Percentiles rank a stretch among this genome's conserved stretches.
Conservation (phyloP, 2,113 vertebrate genomes). For the Okapia johnstoni region DNA sequence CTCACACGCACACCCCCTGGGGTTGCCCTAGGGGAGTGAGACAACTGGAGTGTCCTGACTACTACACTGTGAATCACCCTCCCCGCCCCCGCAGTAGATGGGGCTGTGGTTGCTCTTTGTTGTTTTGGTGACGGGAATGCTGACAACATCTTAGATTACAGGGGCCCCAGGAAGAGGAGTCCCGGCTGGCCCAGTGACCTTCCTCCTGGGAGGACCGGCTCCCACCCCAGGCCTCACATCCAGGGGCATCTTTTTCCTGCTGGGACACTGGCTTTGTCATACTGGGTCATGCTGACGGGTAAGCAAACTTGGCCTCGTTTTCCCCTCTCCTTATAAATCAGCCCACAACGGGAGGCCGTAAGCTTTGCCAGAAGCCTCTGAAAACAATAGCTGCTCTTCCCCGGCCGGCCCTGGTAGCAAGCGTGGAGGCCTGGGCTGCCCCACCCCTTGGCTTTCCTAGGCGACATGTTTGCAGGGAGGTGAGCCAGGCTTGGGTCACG, state of each 20-base stretch:
- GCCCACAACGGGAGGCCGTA: rapidly evolving
- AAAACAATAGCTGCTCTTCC: not conserved
- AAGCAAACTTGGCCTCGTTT: not conserved
- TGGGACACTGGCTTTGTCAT: rapidly evolving
- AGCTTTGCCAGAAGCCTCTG: not conserved
- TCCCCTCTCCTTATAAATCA: not conserved
- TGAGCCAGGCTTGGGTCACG: rapidly evolving
- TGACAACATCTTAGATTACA: rapidly evolving
- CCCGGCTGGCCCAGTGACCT: not conserved
- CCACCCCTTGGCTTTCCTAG: too few relatives aligned
- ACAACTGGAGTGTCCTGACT: not conserved
- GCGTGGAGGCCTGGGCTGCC: not conserved
- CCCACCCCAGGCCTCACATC: rapidly evolving
- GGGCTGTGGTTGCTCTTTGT: not conserved
- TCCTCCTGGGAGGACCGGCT: not conserved
- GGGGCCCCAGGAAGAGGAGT: not conserved
- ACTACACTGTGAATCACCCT: not conserved
- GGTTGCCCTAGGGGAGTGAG: not conserved
- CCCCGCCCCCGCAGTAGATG: not conserved
- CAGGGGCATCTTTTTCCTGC: not conserved
- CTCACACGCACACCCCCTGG: not conserved
- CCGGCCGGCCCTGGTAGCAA: rapidly evolving
- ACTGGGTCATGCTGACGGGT: not conserved
- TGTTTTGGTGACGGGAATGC: too few relatives aligned
- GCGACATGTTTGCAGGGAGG: rapidly evolving